Base-by-base conservation (phyloP, 2,888 invertebrate species). In the Scaptodrosophila latifasciaeformis region DNA sequence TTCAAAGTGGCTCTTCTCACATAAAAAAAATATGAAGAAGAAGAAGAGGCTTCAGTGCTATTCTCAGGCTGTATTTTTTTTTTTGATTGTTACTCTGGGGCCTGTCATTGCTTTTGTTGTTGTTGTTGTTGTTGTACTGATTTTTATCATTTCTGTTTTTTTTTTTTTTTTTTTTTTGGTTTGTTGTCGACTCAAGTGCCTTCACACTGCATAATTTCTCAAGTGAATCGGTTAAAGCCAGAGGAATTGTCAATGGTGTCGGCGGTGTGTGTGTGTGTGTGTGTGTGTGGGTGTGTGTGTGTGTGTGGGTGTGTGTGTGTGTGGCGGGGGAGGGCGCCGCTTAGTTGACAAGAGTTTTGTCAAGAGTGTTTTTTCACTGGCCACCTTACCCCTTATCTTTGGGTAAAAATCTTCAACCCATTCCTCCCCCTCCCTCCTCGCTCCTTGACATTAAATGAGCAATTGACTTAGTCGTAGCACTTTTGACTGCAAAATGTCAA, bases 191-290 rank as follows among this genome's bases (percentile, higher is more conserved):
- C 81, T 76, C 75, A 71, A 75, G 75, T 72, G 72, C 75, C 72
- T 81, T 83, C 82, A 82, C 81, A 81, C 83, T 76, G 83, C 70
- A 81, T 82, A 76, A 81, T 81, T 82, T 53, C 68, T 61, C 39
- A 15, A 17, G 13, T 15, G 57, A n/a, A n/a, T n/a, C n/a, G n/a
- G n/a, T n/a, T n/a, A n/a, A 54, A 61, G 54, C 65, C 34, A 10
- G 59, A 27, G 45, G 13, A 44, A 34, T 1, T 34, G 46, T 1
- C 10, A 15, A 15, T 31, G 34, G 9, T 34, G 46, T 29, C 3
- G 18, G 27, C n/a, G 45, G 13, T 19, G 31, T 40, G 49, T 7
- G 24, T 3, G 24, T 24, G 24, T 5, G 4, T 24, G 3, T 7
- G 24, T 3, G 3, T 24, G 3, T 24, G 24, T 3, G 24, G 24